Conservation (phyloP, 2,888 invertebrate genomes). For the Nemotelus nigrinus region DNA sequence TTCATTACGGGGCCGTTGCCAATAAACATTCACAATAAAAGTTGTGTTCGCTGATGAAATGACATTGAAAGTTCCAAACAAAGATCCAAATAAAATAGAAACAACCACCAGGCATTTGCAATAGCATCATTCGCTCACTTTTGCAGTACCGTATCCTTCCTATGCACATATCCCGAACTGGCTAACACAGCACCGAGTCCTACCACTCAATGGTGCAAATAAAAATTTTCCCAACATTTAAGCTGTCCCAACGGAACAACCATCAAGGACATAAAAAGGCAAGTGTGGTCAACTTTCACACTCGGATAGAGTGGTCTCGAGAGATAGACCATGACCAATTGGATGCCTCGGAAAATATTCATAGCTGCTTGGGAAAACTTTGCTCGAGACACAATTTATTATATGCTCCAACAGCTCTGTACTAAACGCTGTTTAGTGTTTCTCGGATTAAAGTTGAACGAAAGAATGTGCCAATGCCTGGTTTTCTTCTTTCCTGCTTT, state of each 20-base stretch:
- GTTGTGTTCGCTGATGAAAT: neutral
- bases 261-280: slow-evolving; percentile 51
- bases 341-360: slow-evolving; percentile 50
- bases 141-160: slow-evolving; percentile 29
- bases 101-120: slow-evolving; percentile 35
- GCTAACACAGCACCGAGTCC: slow-evolving; percentile 48
- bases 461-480: neutral
- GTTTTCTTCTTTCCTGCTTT: neutral
- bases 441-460: slow-evolving; percentile 36
- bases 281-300: slow-evolving; percentile 52
- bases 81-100: slow-evolving; percentile 28
- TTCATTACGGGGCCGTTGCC: too few relatives aligned
- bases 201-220: slow-evolving; percentile 48
- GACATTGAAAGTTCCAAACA: slow-evolving; percentile 20
- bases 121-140: slow-evolving; percentile 26
- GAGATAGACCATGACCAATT: slow-evolving; percentile 50
- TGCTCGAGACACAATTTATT: slow-evolving; percentile 49
- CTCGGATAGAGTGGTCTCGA: slow-evolving; percentile 51
- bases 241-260: slow-evolving; percentile 48
- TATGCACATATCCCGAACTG: slow-evolving; percentile 25
- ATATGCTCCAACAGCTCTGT: slow-evolving; percentile 46
- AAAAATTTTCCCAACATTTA: slow-evolving; percentile 51
- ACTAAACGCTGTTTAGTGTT: slow-evolving; percentile 31
- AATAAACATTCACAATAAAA: slow-evolving; percentile 1
- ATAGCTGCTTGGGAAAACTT: slow-evolving; percentile 50